A percentile compares a stretch with the other conserved stretches of the same genome.
Conservation (phyloP, 2,797 vertebrate species). For the Sebastolobus altivelis region DNA sequence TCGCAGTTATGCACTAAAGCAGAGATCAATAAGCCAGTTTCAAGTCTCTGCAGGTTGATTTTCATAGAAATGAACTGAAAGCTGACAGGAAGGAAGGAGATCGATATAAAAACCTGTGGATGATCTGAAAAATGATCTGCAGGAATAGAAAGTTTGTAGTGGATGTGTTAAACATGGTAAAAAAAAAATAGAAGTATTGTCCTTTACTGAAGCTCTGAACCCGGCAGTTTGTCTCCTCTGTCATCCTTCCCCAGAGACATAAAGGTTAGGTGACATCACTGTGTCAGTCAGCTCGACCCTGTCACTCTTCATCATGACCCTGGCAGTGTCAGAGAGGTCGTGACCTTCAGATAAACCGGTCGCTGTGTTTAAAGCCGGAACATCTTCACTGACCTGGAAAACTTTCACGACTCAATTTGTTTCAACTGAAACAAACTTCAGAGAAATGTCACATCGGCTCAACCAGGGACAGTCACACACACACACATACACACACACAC, state of each 20-base stretch:
- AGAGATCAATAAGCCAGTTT: no score
- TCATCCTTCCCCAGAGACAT: conserved; percentile 1
- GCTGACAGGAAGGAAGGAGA: not conserved
- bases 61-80: not conserved
- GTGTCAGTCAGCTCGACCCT: conserved; percentile 28
- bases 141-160: not conserved
- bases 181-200: not conserved
- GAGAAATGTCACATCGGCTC: conserved; percentile 63
- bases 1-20: not conserved
- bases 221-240: not conserved
- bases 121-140: not conserved
- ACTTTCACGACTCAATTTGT: conserved; percentile 27
- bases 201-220: conserved; percentile 10
- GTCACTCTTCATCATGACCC: conserved; percentile 47
- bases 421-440: conserved; percentile 49
- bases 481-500: not conserved
- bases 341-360: conserved; percentile 30
- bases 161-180: not conserved
- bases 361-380: conserved; percentile 8
- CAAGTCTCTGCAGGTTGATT: not conserved
- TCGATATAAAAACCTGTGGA: not conserved
- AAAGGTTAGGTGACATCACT: conserved; percentile 27
- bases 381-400: conserved; percentile 65
- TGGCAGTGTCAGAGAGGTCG: conserved; percentile 25
- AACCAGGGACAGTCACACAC: conserved; percentile 23